Evolutionary conservation across 2,888 invertebrate genomes (phyloP).

Genomic region (Meloe dianella): DNA sequence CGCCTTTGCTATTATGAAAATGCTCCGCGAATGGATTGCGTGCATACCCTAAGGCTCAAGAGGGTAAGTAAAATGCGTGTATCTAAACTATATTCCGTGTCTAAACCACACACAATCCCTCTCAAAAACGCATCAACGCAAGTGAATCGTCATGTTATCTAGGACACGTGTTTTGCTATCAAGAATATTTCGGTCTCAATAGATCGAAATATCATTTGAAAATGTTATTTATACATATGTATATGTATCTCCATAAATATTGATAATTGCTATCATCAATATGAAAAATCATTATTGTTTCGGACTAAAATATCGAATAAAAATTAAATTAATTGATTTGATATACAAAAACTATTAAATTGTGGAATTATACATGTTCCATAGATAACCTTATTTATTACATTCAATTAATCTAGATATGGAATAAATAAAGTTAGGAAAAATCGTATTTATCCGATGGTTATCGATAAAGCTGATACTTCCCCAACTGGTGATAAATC

Average conservation of each 20-base stretch:
- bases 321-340: background rate
- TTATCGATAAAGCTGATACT: no score
- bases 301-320: background rate
- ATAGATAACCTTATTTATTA: background rate
- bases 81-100: constrained; percentile 18
- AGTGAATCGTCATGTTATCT: constrained; percentile 30
- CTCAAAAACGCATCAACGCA: constrained; percentile 30
- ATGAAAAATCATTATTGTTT: background rate
- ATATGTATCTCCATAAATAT: background rate
- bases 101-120: constrained; percentile 12
- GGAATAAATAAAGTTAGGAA: background rate
- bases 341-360: background rate
- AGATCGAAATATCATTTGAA: background rate
- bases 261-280: background rate
- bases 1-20: constrained; percentile 25
- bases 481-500: background rate
- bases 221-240: background rate
- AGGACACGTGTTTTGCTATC: constrained; percentile 19
- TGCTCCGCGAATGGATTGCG: constrained; percentile 23
- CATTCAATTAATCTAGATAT: background rate
- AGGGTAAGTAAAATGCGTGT: constrained; percentile 20
- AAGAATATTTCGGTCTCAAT: background rate
- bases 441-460: background rate
- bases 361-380: background rate
- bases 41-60: constrained; percentile 15